Evolutionary conservation across 92 coral and sea anemone species (phyloP).

Genomic region (Virgularia gustaviana): DNA sequence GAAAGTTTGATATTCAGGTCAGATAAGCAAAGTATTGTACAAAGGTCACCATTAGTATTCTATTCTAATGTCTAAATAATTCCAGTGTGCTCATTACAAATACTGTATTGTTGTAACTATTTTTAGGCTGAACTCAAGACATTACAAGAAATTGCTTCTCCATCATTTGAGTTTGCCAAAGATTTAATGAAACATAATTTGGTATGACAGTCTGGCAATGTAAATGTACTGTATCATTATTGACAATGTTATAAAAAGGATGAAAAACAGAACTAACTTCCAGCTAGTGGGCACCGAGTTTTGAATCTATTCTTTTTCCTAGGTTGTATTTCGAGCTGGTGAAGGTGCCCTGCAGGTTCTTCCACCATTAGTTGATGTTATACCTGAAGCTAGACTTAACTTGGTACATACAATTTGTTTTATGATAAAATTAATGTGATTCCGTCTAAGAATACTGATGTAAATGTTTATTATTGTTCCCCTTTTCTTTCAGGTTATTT

Average conservation of each 20-base stretch:
- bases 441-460: not conserved
- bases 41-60: no score
- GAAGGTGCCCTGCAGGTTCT: conserved; percentile 97
- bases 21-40: no score
- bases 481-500: conserved; percentile 68
- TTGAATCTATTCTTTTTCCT: not conserved
- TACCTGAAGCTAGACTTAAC: conserved; percentile 96
- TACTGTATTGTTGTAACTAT: not conserved
- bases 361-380: conserved; percentile 95
- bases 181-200: conserved; percentile 94
- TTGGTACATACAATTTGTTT: conserved; percentile 66
- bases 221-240: not conserved
- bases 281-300: not conserved
- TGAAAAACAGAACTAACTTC: not conserved
- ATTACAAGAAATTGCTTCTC: conserved; percentile 92
- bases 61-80: no score
- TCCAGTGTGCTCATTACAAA: no score
- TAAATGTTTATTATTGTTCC: not conserved
- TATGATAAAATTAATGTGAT: no score
- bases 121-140: conserved; percentile 83
- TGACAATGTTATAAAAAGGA: not conserved
- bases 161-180: conserved; percentile 89
- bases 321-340: conserved; percentile 98
- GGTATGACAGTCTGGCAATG: no score
- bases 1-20: no score